Evolutionary conservation across 2,113 vertebrate species (phyloP).

Genomic region (Gorsachius goisagi): DNA sequence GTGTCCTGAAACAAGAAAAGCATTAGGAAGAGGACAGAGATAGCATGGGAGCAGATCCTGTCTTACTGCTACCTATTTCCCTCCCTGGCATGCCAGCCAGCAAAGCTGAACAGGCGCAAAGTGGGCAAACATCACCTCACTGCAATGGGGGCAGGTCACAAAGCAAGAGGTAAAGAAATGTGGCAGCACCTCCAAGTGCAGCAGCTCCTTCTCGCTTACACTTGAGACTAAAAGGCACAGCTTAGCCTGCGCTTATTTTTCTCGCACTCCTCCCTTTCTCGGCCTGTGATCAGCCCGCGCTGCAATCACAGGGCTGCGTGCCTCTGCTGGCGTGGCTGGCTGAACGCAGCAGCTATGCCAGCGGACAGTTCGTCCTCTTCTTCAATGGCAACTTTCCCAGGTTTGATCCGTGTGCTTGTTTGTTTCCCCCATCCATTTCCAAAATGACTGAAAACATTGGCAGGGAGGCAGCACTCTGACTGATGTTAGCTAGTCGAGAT

Average conservation of each 20-base stretch:
- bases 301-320: neutral
- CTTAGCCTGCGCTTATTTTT: neutral
- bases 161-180: neutral
- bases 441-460: constrained; percentile 18
- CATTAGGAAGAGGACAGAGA: neutral
- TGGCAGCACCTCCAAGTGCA: neutral
- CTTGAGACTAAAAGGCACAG: neutral
- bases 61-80: neutral
- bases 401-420: neutral
- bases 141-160: neutral
- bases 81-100: neutral
- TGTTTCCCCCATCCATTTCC: neutral
- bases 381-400: neutral
- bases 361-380: neutral
- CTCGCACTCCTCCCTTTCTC: neutral
- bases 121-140: neutral
- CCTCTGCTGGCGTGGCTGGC: neutral
- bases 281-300: rapidly evolving
- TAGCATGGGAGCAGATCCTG: neutral
- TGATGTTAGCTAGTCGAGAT: neutral
- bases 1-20: neutral
- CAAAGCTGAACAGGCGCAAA: neutral
- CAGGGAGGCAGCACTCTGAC: neutral
- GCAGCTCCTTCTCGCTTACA: neutral
- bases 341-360: neutral